These are phyloP conservation scores for Epirrita christyi DNA, from an alignment of 2,888 invertebrate species.

Conservation along the genomic window DNA sequence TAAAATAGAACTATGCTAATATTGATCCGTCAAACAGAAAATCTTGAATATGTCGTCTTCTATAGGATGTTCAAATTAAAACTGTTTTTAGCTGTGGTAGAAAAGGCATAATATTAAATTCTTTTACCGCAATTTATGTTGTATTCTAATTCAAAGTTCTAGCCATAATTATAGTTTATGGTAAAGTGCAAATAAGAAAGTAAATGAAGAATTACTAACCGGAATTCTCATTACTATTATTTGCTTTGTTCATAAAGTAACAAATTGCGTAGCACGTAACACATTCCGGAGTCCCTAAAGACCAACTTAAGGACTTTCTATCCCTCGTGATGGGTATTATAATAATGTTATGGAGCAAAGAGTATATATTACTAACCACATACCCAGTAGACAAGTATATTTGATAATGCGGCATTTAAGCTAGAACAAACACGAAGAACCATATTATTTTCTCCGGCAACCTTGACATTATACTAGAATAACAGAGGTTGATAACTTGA, in stretches of 20 bases:
- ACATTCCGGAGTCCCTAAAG: constrained; percentile 35
- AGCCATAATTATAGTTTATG: constrained; percentile 5
- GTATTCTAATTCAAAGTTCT: not conserved
- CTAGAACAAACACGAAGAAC: constrained; percentile 30
- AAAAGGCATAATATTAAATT: no score
- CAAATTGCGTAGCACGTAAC: constrained; percentile 7
- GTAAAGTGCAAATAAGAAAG: constrained; percentile 4
- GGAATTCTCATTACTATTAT: not conserved
- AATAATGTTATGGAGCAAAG: constrained; percentile 23
- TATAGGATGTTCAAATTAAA: no score
- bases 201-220: constrained; percentile 2
- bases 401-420: constrained; percentile 31
- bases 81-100: no score
- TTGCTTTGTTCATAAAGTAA: not conserved
- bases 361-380: constrained; percentile 29
- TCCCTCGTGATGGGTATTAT: constrained; percentile 38
- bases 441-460: constrained; percentile 26
- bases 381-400: constrained; percentile 20
- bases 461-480: constrained; percentile 42
- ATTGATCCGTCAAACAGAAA: constrained; percentile 8
- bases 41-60: no score
- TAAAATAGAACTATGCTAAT: constrained; percentile 7
- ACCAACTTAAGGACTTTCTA: constrained; percentile 43
- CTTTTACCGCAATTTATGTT: not conserved
- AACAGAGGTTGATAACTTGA: constrained; percentile 5